These are phyloP conservation scores for Xestia ashworthii DNA, from an alignment of 2,888 invertebrate species.

Conservation along the genomic window DNA sequence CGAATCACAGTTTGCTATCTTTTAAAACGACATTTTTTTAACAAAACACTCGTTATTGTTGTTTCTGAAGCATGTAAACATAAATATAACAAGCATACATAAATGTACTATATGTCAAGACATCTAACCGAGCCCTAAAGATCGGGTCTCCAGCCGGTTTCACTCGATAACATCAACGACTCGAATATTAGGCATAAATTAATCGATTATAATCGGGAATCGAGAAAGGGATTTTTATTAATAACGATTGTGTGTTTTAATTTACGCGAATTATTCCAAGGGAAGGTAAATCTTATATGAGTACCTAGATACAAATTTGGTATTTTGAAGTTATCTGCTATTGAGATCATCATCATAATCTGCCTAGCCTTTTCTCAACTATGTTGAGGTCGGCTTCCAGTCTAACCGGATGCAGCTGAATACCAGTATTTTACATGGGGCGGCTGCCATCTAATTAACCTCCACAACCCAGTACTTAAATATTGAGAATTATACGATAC, in stretches of 20 bases:
- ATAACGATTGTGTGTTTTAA: conserved; percentile 51
- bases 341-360: neutral
- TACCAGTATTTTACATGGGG: too few relatives aligned
- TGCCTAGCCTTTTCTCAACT: too few relatives aligned
- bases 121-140: conserved; percentile 50
- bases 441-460: too few relatives aligned
- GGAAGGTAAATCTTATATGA: conserved; percentile 10
- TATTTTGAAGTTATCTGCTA: conserved; percentile 12
- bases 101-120: conserved; percentile 42
- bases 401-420: too few relatives aligned
- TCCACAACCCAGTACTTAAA: too few relatives aligned
- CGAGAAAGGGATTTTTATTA: conserved; percentile 53
- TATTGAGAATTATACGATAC: too few relatives aligned
- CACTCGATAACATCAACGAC: conserved; percentile 78
- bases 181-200: conserved; percentile 82
- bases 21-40: conserved; percentile 59
- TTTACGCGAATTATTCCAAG: conserved; percentile 35
- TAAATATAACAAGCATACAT: conserved; percentile 41
- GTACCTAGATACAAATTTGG: conserved; percentile 32
- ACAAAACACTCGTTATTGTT: conserved; percentile 58
- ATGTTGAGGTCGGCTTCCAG: too few relatives aligned
- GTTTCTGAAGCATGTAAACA: conserved; percentile 51
- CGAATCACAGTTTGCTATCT: conserved; percentile 35
- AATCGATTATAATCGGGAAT: conserved; percentile 81
- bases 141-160: conserved; percentile 68